A percentile compares a stretch with the other conserved stretches of the same genome.
Evolutionary conservation across 2,797 vertebrate genomes (phyloP).

Genomic region (Lepilemur ruficaudatus): DNA sequence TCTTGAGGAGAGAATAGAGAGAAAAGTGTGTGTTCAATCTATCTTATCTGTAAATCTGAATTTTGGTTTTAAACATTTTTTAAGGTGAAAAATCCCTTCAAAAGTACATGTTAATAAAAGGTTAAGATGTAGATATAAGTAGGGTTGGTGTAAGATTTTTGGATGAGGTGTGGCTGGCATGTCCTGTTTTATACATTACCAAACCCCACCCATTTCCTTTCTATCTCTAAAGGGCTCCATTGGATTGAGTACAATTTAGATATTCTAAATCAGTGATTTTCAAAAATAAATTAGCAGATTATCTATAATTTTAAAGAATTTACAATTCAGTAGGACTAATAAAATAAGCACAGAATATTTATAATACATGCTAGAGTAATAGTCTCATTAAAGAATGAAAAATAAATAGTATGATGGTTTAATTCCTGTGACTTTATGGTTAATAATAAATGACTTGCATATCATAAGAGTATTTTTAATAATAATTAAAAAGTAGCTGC

Average conservation of each 20-base stretch:
- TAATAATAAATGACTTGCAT: constrained; percentile 1
- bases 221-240: neutral
- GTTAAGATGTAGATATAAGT: neutral
- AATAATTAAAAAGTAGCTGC: neutral
- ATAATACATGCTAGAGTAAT: neutral
- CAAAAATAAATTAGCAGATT: neutral
- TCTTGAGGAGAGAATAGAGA: neutral
- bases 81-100: neutral
- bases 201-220: neutral
- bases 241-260: neutral
- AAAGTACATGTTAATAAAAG: neutral
- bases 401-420: neutral
- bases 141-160: neutral
- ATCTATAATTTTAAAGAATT: neutral
- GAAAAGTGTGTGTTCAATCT: neutral
- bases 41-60: neutral
- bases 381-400: neutral
- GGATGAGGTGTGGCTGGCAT: neutral
- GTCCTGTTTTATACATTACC: neutral
- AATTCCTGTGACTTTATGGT: neutral
- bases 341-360: neutral
- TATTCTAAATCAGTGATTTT: neutral
- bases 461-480: neutral
- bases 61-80: neutral
- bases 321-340: neutral